Conservation (phyloP, 2,888 invertebrate genomes). For the Hololepta plana region DNA sequence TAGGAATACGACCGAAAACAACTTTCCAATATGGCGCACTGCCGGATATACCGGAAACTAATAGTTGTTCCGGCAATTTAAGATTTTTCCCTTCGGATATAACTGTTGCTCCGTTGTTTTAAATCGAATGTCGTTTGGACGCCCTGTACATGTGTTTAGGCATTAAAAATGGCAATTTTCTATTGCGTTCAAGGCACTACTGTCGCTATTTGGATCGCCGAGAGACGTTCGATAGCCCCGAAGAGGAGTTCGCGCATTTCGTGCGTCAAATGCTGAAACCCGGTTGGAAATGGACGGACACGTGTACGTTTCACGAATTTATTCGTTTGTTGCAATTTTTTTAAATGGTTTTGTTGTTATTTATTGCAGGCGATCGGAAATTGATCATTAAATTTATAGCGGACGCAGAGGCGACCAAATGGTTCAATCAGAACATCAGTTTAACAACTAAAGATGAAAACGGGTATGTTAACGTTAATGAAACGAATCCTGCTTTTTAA, state of each 20-base stretch:
- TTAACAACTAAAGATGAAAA: constrained; percentile 53
- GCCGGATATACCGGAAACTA: too few species aligned
- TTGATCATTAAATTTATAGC: constrained; percentile 71
- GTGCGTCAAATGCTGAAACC: constrained; percentile 58
- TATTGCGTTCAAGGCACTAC: constrained; percentile 54
- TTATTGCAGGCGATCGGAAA: constrained; percentile 58
- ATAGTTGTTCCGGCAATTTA: too few species aligned
- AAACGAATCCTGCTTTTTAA: too few species aligned
- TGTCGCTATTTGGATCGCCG: constrained; percentile 25
- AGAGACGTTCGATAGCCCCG: constrained; percentile 34
- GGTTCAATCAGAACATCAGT: constrained; percentile 66
- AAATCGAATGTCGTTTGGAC: not conserved
- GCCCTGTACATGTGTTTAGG: constrained; percentile 1
- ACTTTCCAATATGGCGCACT: too few species aligned
- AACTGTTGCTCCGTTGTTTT: too few species aligned
- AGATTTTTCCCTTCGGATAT: too few species aligned
- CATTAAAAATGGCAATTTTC: constrained; percentile 2
- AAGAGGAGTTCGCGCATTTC: constrained; percentile 63
- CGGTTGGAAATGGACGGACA: constrained; percentile 59
- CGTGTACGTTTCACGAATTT: constrained; percentile 17
- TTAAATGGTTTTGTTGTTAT: constrained; percentile 4
- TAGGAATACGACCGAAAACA: too few species aligned
- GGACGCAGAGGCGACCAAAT: constrained; percentile 74
- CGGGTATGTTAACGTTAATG: constrained; percentile 43
- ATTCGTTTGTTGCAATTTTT: constrained; percentile 1